A percentile compares a stretch with the other conserved stretches of the same genome.
phyloP scores from a whole-genome alignment of 2,888 invertebrate species.

The Amblyteles armatorius region DNA sequence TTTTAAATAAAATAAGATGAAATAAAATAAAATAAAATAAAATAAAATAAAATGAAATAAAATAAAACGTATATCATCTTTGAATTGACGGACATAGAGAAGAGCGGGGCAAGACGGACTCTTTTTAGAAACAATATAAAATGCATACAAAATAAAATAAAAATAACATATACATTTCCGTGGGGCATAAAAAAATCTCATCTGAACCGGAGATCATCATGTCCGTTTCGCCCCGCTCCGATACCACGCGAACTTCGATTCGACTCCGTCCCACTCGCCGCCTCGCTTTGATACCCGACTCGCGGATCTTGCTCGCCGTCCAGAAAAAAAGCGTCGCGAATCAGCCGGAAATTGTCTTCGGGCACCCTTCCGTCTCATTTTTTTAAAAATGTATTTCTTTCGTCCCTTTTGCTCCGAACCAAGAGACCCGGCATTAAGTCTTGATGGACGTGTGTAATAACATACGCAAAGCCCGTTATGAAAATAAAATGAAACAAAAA shows the following conservation, averaged over 20 bases:
- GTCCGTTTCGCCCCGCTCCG: neutral
- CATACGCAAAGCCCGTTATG: slow-evolving; percentile 1
- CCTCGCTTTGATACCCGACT: slow-evolving; percentile 46
- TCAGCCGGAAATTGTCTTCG: slow-evolving; percentile 83
- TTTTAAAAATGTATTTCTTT: slow-evolving; percentile 12
- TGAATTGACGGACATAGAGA: neutral
- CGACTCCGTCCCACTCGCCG: slow-evolving; percentile 31
- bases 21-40: no score
- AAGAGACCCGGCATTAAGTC: slow-evolving; percentile 10
- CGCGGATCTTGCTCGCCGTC: slow-evolving; percentile 30
- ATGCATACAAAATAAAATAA: neutral
- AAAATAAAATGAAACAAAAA: slow-evolving; percentile 1
- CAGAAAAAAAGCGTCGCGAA: slow-evolving; percentile 80
- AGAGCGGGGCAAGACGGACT: no score
- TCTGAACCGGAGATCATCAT: neutral
- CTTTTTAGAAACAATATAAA: no score
- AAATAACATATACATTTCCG: neutral
- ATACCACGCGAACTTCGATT: slow-evolving; percentile 33
- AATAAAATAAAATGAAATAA: no score
- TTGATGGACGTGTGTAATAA: slow-evolving; percentile 24
- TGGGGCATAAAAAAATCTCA: neutral
- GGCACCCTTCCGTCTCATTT: slow-evolving; percentile 67
- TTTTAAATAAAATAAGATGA: no score
- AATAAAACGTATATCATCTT: neutral
- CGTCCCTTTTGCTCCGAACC: slow-evolving; percentile 1